These are phyloP conservation scores for Calliphora vomitoria DNA, from an alignment of 2,888 invertebrate species.

Conservation along the genomic window DNA sequence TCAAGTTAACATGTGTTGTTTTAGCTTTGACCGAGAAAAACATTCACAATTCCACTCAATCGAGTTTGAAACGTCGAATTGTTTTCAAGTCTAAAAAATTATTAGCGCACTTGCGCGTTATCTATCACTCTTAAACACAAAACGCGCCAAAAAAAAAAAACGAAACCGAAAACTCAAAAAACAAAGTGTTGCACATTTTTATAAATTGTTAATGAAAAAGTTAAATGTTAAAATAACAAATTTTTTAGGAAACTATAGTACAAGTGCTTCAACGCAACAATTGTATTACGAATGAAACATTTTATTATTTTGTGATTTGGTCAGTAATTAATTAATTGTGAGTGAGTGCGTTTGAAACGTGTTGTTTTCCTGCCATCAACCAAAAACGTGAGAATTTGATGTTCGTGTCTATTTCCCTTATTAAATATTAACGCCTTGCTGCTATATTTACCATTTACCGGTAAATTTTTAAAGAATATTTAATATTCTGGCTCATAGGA, in stretches of 20 bases:
- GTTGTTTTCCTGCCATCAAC: neutral
- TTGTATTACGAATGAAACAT: neutral
- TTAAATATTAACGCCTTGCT: conserved; percentile 14
- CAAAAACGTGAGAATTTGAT: conserved; percentile 11
- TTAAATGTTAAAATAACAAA: neutral
- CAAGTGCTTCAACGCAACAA: neutral
- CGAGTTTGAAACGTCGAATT: conserved; percentile 66
- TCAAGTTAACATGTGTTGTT: conserved; percentile 38
- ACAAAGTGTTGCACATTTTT: conserved; percentile 2
- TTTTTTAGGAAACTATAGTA: neutral
- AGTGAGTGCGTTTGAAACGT: neutral
- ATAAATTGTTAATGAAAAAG: neutral
- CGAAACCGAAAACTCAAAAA: too few relatives aligned
- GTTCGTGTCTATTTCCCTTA: neutral
- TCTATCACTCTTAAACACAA: conserved; percentile 16
- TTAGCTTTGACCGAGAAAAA: conserved; percentile 48
- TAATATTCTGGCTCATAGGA: neutral
- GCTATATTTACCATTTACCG: neutral
- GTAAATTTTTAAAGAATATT: neutral
- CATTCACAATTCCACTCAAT: conserved; percentile 67
- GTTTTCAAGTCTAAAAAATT: conserved; percentile 62
- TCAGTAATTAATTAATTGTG: neutral
- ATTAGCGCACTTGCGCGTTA: conserved; percentile 69
- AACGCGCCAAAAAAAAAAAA: conserved; percentile 68
- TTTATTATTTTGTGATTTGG: neutral